Evolutionary conservation across 2,888 invertebrate genomes (phyloP).

Genomic region (Troides helena): DNA sequence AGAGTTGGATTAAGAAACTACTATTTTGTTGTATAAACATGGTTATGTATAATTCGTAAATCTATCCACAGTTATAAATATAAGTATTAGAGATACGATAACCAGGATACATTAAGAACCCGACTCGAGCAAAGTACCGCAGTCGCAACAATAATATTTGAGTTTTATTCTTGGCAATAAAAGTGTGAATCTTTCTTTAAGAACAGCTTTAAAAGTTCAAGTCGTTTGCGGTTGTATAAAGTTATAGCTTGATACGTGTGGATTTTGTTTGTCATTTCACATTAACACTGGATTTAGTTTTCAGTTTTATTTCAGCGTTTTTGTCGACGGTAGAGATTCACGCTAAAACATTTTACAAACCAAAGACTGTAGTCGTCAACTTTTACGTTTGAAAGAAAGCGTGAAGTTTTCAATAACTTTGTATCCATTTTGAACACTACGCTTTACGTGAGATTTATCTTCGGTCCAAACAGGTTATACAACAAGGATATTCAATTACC

Average conservation of each 20-base stretch:
- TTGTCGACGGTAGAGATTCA: slow-evolving; percentile 6
- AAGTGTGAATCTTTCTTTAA: slow-evolving; percentile 17
- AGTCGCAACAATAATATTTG: slow-evolving; percentile 18
- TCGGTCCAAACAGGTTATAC: background rate
- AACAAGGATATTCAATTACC: slow-evolving; percentile 22
- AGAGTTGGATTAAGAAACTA: no score
- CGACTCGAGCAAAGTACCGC: background rate
- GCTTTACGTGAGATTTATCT: background rate
- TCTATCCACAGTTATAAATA: no score
- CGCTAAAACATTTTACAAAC: background rate
- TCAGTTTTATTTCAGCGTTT: slow-evolving; percentile 21
- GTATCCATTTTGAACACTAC: background rate
- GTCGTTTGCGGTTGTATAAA: slow-evolving; percentile 23
- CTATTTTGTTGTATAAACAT: no score
- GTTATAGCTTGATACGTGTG: slow-evolving; percentile 18
- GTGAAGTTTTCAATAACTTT: background rate
- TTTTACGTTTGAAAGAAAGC: no score
- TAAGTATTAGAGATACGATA: no score
- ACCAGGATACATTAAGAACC: background rate
- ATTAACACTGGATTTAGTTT: slow-evolving; percentile 13
- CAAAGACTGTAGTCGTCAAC: background rate
- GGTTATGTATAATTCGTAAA: no score
- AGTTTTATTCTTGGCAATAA: slow-evolving; percentile 25
- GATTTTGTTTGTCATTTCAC: slow-evolving; percentile 24
- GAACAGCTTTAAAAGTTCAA: slow-evolving; percentile 27